Base-by-base conservation (phyloP, 2,113 vertebrate genomes). In the Megalops atlanticus region DNA sequence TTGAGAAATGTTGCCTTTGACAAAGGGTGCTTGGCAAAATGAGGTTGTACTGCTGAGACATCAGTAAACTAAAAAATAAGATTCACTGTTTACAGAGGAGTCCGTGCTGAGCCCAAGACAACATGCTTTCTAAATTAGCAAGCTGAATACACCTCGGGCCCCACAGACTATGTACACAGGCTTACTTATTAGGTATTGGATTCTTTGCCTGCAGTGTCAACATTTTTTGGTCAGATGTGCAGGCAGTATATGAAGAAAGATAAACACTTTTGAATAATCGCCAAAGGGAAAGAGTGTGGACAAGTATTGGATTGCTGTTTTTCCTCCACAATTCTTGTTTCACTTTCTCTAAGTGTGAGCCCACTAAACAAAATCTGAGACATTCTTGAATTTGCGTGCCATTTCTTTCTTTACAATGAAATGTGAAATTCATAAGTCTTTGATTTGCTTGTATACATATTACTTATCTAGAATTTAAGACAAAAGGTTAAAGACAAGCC, bases 51-150 rank as follows among this genome's bases (percentile, higher is more conserved):
- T 43, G 40, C 79, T 80, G 72, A 74, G 16, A 35, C 27, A 15
- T 14, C 35, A 70, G 33, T 10, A 27, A 73, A 73, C 38, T 68
- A 70, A 39, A 74, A 54, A 41, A 64, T 11, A 64, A 31, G 24
- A 54, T 54, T 54, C 18, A 47, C n/a, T 79, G 64, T 83, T 76
- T 83, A 77, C 31, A 41, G 40, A 76, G 33, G 18, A 52, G 52
- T 83, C 78, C 35, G n/a, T 39, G 24, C 4, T 74, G 12, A 75
- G 49, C 2, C 54, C n/a, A 7, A 4, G 31, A 54, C 41, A 74
- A 39, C 21, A 64, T 74, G 72, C 7, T 74, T 74, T 24, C 3
- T 21, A 39, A 40, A 41, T 74, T 38, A 69, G 76, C 35, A 68
- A 81, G 41, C 11, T 75, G 80, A 39, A 21, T 75, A 16, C 27